Percentiles rank a stretch among this genome's conserved stretches.
Conservation (phyloP, 2,888 invertebrate genomes). For the Danaus chrysippus region DNA sequence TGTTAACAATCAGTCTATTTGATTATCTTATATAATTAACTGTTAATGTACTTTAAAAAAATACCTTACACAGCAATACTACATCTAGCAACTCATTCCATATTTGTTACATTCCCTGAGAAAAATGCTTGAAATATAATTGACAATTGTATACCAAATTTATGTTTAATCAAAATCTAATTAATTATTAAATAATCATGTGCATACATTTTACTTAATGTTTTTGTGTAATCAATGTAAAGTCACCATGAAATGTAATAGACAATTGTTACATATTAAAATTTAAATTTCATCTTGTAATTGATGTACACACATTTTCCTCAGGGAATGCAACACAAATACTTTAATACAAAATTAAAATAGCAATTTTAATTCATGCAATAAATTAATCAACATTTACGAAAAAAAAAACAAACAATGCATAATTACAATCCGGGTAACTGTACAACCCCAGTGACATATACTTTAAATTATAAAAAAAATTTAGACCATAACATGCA, state of each 20-base stretch:
- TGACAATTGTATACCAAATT: too few relatives aligned
- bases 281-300: too few relatives aligned
- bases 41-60: background rate
- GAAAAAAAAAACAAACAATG: conserved; percentile 39
- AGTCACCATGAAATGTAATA: too few relatives aligned
- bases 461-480: background rate
- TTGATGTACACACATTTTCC: background rate
- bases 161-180: too few relatives aligned
- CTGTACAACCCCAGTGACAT: conserved; percentile 15
- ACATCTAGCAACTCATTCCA: background rate
- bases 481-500: background rate
- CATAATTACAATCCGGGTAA: conserved; percentile 37
- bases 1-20: conserved; percentile 5
- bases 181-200: too few relatives aligned
- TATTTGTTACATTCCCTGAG: background rate
- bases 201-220: too few relatives aligned
- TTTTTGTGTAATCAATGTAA: too few relatives aligned
- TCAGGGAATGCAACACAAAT: conserved; percentile 8
- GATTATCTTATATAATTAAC: conserved; percentile 5
- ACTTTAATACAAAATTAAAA: conserved; percentile 41
- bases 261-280: too few relatives aligned
- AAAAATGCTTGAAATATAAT: background rate
- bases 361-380: conserved; percentile 53
- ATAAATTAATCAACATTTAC: conserved; percentile 58
- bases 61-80: background rate